A percentile compares a stretch with the other conserved stretches of the same genome.
phyloP scores from a whole-genome alignment of 1,140 invertebrate species.

The Nephila pilipes region DNA sequence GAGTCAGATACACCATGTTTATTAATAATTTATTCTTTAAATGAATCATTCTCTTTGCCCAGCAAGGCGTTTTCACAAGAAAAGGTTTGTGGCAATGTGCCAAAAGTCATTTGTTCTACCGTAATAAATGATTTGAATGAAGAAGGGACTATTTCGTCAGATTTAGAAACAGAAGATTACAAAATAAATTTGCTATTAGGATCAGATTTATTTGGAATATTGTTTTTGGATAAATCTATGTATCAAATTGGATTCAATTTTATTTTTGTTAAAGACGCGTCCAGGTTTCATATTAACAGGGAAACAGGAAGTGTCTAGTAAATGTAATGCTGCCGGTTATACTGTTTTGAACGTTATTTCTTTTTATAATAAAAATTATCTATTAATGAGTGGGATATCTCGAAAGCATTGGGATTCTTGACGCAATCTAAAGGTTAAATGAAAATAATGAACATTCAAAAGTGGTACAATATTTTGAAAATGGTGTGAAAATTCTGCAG shows the following conservation, averaged over 20 bases:
- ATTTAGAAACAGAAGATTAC: not conserved
- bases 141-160: not conserved
- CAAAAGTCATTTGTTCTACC: not conserved
- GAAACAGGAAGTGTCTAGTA: not conserved
- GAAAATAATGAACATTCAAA: too few relatives aligned
- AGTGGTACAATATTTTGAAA: too few relatives aligned
- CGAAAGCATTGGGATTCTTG: too few relatives aligned
- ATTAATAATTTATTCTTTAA: not conserved
- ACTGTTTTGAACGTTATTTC: not conserved
- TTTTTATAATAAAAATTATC: not conserved
- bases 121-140: not conserved
- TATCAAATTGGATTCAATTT: not conserved
- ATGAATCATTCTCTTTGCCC: too few relatives aligned
- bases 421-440: too few relatives aligned
- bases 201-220: not conserved
- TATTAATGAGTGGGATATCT: too few relatives aligned
- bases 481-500: too few relatives aligned
- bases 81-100: not conserved
- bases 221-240: not conserved
- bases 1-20: not conserved
- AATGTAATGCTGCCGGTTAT: not conserved
- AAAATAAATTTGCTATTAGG: slow-evolving; percentile 2
- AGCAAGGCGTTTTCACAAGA: not conserved
- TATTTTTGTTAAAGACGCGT: not conserved
- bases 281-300: not conserved